Conservation (phyloP, 2,113 vertebrate genomes). For the Tamias sibiricus region DNA sequence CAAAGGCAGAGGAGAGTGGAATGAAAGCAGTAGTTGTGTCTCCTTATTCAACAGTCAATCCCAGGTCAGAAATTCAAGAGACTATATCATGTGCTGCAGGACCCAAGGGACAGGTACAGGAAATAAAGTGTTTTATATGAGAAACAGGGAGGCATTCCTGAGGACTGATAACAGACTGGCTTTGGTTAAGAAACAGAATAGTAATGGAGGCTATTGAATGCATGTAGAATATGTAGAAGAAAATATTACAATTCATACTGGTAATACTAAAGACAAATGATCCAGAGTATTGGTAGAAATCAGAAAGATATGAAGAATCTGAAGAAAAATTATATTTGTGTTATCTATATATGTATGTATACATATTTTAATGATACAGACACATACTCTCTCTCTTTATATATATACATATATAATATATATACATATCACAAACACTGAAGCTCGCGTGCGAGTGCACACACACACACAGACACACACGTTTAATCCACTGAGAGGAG, state of each 20-base stretch:
- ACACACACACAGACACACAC: too few species aligned
- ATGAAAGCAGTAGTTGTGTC: neutral
- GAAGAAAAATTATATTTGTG: neutral
- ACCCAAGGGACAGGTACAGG: neutral
- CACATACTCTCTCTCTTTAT: too few species aligned
- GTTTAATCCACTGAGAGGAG: neutral
- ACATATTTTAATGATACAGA: too few species aligned
- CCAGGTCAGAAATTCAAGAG: neutral
- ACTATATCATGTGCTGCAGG: neutral
- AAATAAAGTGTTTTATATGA: neutral
- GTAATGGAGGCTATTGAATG: neutral
- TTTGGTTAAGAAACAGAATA: neutral
- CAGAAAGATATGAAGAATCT: neutral
- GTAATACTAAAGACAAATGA: neutral
- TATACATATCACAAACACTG: too few species aligned
- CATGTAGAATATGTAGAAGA: neutral
- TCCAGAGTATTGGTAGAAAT: neutral
- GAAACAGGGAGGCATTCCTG: neutral
- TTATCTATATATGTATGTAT: too few species aligned
- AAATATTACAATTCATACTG: neutral
- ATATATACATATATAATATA: too few species aligned
- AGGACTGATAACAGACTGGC: neutral
- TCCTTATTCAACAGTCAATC: neutral
- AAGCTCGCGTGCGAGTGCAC: fast-evolving
- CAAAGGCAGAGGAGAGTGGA: neutral